These are phyloP conservation scores for Eulemur coronatus DNA, from an alignment of 2,797 vertebrate genomes.

Conservation along the genomic window DNA sequence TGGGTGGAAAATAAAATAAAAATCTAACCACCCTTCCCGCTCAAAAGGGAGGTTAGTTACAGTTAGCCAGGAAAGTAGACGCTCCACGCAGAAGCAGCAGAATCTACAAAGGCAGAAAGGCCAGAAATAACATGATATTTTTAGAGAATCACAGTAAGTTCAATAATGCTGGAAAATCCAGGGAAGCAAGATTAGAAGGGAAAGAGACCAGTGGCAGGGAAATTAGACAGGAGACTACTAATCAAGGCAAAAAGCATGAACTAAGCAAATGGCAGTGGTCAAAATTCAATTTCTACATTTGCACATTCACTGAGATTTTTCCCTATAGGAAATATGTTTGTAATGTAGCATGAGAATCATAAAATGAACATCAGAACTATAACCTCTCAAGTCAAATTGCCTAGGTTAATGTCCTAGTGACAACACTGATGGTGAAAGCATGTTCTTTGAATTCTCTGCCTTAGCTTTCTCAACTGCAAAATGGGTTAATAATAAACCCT, in stretches of 20 bases:
- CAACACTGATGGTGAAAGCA: not conserved
- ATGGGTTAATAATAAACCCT: not conserved
- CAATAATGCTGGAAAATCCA: not conserved
- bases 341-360: not conserved
- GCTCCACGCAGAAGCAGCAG: not conserved
- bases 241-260: constrained; percentile 1
- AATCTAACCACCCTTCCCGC: not conserved
- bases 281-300: constrained; percentile 20
- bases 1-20: constrained; percentile 23
- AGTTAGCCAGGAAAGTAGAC: constrained; percentile 1
- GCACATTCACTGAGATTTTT: constrained; percentile 2
- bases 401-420: not conserved
- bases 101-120: constrained; percentile 13
- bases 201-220: constrained; percentile 19
- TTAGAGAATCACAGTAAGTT: not conserved
- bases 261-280: not conserved
- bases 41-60: not conserved
- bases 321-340: not conserved
- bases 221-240: not conserved
- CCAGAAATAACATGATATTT: not conserved
- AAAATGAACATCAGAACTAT: not conserved
- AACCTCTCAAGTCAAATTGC: not conserved
- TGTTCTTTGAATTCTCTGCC: constrained; percentile 15
- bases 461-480: not conserved
- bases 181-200: not conserved